phyloP scores from a whole-genome alignment of 1,140 invertebrate species.

The Conus ventricosus region DNA sequence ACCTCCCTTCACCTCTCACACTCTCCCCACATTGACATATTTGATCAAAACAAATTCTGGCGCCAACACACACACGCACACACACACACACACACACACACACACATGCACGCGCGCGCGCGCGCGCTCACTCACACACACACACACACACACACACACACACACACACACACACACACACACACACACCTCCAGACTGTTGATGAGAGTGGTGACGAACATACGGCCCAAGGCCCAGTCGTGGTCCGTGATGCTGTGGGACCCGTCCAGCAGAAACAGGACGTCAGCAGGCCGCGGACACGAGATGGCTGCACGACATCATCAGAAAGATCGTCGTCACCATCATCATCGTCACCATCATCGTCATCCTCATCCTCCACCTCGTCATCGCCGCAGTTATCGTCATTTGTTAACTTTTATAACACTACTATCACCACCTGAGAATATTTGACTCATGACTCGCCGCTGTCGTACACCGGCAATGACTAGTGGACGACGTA shows the following conservation, averaged over 20 bases:
- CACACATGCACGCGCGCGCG: too few relatives aligned
- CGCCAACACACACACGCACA: too few relatives aligned
- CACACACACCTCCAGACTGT: conserved; percentile 47
- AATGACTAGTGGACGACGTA: too few relatives aligned
- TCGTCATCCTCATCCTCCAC: neutral
- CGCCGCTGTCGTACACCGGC: too few relatives aligned
- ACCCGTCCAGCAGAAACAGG: conserved; percentile 62
- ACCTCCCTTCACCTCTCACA: too few relatives aligned
- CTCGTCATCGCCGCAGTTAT: neutral
- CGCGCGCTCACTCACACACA: too few relatives aligned
- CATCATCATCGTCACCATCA: neutral
- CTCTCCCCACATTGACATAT: too few relatives aligned
- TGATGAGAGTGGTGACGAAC: conserved; percentile 51
- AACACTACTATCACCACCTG: too few relatives aligned
- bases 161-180: neutral
- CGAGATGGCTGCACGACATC: conserved; percentile 40
- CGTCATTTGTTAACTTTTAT: neutral
- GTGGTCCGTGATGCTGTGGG: conserved; percentile 52
- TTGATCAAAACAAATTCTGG: too few relatives aligned
- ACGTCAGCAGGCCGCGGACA: conserved; percentile 59
- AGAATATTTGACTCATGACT: too few relatives aligned
- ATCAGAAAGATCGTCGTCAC: neutral
- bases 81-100: neutral
- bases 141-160: neutral
- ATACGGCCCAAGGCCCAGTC: conserved; percentile 49